Conservation (phyloP, 2,113 vertebrate genomes). For the Mus musculus region GRCm39 chr1:43099501-43100000, state of each 20-base stretch:
- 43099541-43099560: neutral
- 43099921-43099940: neutral
- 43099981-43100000: neutral
- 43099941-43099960: neutral
- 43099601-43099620: neutral
- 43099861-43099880: neutral
- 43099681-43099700: no score
- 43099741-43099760: neutral
- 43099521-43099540: fast-evolving
- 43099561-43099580: neutral
- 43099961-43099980: neutral
- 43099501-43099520: fast-evolving
- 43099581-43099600: fast-evolving
- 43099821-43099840: neutral
- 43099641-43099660: neutral
- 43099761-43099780: neutral
- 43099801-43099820: neutral
- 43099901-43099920: neutral
- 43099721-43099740: neutral
- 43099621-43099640: fast-evolving
- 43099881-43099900: neutral
- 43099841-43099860: neutral
- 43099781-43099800: no score
- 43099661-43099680: neutral
- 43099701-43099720: neutral